Evolutionary conservation across 1,140 invertebrate species (phyloP), one percentile per base, ranked within the genome.

Genomic region (Lutraria rhynchaena): DNA sequence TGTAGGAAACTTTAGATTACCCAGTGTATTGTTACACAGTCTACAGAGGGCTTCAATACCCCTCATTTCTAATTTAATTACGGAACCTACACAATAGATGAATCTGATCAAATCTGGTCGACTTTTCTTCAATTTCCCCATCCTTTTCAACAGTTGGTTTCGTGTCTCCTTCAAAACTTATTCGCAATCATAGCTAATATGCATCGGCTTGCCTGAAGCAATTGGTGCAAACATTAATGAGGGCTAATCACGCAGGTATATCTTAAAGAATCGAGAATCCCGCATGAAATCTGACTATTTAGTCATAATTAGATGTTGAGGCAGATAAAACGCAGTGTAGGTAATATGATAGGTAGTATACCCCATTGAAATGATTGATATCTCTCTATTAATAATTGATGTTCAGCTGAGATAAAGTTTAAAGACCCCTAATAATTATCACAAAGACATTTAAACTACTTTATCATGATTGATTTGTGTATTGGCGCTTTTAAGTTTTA

Each of bases 231-330:
- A 75, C 37, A 55, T 67, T 77, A 65, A 77, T 49, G 60, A 67
- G 41, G 19, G n/a, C 15, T 67, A 77, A 77, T 77, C 75, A 77
- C 60, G 75, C 58, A 65, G 49, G 60, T 77, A 77, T 67, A 67
- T 65, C 58, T 67, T 49, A 37, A 63, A n/a, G 58, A 67, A 53
- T 67, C 35, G 58, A 55, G 60, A 53, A 67, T 53, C 37, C 19
- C 29, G 37, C 60, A 69, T 80, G 53, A 80, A 70, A 69, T 37
- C 65, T 3, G 37, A 60, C 76, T 69, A 80, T 80, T 80, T 70
- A 80, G 76, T 70, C 60, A 80, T 80, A 80, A 80, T 80, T 80
- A 80, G 76, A 80, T 80, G 76, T 67, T 80, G 35, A 22, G 0
- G 24, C 7, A 31, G 65, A 70, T 65, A 29, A 44, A 55, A 31